These are phyloP conservation scores for Galeopterus variegatus DNA, from an alignment of 2,113 vertebrate genomes.

Conservation along the genomic window DNA sequence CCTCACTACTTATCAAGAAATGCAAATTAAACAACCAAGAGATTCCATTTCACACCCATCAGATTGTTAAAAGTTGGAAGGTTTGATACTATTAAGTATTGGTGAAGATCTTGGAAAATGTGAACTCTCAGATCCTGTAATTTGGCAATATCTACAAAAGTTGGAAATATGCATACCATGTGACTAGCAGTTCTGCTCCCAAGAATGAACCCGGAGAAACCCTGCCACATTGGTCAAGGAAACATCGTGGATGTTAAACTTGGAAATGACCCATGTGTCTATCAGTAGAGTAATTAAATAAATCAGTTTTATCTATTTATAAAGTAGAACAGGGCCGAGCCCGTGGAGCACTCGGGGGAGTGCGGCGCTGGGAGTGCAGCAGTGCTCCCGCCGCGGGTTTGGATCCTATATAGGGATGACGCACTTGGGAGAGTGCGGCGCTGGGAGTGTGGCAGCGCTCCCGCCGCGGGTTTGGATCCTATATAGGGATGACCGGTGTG, in stretches of 20 bases:
- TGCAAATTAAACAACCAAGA: neutral
- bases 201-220: slow-evolving; percentile 10
- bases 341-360: too few species aligned
- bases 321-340: too few species aligned
- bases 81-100: neutral
- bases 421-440: too few species aligned
- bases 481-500: too few species aligned
- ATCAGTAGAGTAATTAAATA: neutral
- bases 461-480: too few species aligned
- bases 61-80: neutral
- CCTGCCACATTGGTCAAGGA: neutral
- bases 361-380: too few species aligned
- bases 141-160: neutral
- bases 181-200: neutral
- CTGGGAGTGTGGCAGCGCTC: too few species aligned
- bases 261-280: neutral
- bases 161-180: neutral
- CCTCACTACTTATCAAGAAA: neutral
- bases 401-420: too few species aligned
- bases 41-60: neutral
- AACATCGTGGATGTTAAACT: neutral
- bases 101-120: neutral
- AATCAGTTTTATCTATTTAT: neutral
- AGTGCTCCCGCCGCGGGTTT: too few species aligned
- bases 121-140: neutral